A percentile compares a stretch with the other conserved stretches of the same genome.
Evolutionary conservation across 2,113 vertebrate genomes (phyloP).

Genomic region (Sceloporus tristichus): DNA sequence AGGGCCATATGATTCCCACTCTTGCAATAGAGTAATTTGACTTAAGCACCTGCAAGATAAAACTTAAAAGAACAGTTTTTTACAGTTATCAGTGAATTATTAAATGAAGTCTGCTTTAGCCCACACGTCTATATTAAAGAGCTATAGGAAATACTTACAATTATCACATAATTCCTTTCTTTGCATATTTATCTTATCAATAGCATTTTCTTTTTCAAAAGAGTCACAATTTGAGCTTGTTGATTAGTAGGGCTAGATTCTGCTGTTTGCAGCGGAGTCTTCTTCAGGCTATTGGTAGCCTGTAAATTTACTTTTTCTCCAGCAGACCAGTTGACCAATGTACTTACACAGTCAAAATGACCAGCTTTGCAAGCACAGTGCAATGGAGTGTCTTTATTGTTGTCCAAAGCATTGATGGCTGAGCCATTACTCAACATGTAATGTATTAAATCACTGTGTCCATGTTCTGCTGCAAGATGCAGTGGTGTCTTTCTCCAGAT

Average conservation of each 20-base stretch:
- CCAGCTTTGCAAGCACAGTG: slow-evolving; percentile 80
- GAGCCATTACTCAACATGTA: slow-evolving; percentile 73
- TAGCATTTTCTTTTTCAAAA: slow-evolving; percentile 83
- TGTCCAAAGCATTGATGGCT: slow-evolving; percentile 77
- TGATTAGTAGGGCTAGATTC: slow-evolving; percentile 65
- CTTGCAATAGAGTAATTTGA: background rate
- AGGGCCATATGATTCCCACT: no score
- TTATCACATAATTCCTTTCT: background rate
- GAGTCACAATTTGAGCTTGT: slow-evolving; percentile 70
- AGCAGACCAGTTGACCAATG: slow-evolving; percentile 73
- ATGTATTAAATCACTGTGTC: slow-evolving; percentile 68
- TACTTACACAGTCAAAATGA: slow-evolving; percentile 62
- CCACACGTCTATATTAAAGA: background rate
- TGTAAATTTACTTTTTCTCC: slow-evolving; percentile 75
- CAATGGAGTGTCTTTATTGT: slow-evolving; percentile 80
- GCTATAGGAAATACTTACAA: background rate
- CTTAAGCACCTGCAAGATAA: background rate
- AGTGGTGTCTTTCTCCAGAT: slow-evolving; percentile 81
- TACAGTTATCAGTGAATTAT: no score
- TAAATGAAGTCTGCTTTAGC: no score
- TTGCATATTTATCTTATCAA: slow-evolving; percentile 73
- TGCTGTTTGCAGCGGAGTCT: slow-evolving; percentile 80
- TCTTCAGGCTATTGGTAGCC: slow-evolving; percentile 76
- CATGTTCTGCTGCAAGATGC: slow-evolving; percentile 75
- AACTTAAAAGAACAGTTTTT: background rate